A percentile compares a stretch with the other conserved stretches of the same genome.
Conservation (phyloP, 2,797 vertebrate species). For the Betta splendens region DNA sequence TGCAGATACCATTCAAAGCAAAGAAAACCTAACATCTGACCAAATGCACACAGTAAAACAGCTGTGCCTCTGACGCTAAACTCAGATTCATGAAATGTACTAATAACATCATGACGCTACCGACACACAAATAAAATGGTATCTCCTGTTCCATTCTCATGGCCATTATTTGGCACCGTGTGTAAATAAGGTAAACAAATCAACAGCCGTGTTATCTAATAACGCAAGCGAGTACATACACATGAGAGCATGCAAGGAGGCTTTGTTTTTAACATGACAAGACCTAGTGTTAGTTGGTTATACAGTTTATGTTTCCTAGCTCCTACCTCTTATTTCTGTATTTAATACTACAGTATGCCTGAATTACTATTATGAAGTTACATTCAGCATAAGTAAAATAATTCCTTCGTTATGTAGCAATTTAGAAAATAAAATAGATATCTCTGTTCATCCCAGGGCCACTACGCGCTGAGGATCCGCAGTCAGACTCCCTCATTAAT, state of each 20-base stretch:
- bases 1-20: conserved; percentile 54
- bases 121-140: conserved; percentile 33
- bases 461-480: conserved; percentile 53
- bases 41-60: conserved; percentile 42
- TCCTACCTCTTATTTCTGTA: conserved; percentile 39
- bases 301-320: conserved; percentile 41
- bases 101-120: conserved; percentile 36
- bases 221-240: conserved; percentile 53
- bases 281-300: conserved; percentile 70
- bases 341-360: conserved; percentile 60
- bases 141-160: conserved; percentile 39
- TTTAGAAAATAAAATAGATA: conserved; percentile 82
- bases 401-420: conserved; percentile 76
- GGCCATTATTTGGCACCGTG: conserved; percentile 74
- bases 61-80: conserved; percentile 50
- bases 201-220: conserved; percentile 47
- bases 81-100: conserved; percentile 53
- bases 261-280: conserved; percentile 52
- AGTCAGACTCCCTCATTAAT: conserved; percentile 69
- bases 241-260: conserved; percentile 70
- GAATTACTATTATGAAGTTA: conserved; percentile 75
- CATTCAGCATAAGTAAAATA: conserved; percentile 81
- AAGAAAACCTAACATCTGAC: conserved; percentile 33
- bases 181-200: conserved; percentile 64
- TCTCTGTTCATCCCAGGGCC: conserved; percentile 74